Evolutionary conservation across 2,888 invertebrate species (phyloP).

Genomic region (Pyrocoelia pectoralis): DNA sequence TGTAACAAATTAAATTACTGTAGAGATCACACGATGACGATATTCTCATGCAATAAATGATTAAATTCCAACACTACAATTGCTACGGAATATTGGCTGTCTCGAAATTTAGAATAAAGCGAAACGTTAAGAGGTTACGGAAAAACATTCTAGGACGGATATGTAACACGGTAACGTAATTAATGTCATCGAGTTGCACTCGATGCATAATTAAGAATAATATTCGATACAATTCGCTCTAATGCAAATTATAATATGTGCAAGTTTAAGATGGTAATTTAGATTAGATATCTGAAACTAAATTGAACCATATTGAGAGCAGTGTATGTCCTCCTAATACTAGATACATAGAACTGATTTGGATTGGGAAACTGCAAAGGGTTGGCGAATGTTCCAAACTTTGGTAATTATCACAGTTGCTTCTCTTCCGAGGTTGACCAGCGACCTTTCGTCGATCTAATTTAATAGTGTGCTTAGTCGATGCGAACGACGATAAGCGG

Average conservation of each 20-base stretch:
- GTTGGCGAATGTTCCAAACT: conserved; percentile 48
- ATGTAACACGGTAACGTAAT: too few species aligned
- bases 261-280: conserved; percentile 29
- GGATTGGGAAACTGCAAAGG: conserved; percentile 30
- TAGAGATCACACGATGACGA: too few species aligned
- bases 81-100: too few species aligned
- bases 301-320: conserved; percentile 32
- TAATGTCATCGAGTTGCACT: neutral
- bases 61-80: too few species aligned
- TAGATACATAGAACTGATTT: conserved; percentile 22
- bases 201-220: conserved; percentile 1
- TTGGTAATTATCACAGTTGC: conserved; percentile 56
- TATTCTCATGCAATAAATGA: too few species aligned
- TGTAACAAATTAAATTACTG: too few species aligned
- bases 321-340: conserved; percentile 30
- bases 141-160: too few species aligned
- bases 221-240: conserved; percentile 6
- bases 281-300: conserved; percentile 34
- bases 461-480: conserved; percentile 49
- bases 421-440: conserved; percentile 52
- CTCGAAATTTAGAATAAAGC: too few species aligned
- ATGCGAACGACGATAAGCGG: conserved; percentile 43
- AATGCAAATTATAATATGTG: conserved; percentile 24
- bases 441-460: conserved; percentile 50
- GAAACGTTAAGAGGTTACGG: too few species aligned